Evolutionary conservation across 2,888 invertebrate species (phyloP).

Genomic region (Tanypteryx hageni): DNA sequence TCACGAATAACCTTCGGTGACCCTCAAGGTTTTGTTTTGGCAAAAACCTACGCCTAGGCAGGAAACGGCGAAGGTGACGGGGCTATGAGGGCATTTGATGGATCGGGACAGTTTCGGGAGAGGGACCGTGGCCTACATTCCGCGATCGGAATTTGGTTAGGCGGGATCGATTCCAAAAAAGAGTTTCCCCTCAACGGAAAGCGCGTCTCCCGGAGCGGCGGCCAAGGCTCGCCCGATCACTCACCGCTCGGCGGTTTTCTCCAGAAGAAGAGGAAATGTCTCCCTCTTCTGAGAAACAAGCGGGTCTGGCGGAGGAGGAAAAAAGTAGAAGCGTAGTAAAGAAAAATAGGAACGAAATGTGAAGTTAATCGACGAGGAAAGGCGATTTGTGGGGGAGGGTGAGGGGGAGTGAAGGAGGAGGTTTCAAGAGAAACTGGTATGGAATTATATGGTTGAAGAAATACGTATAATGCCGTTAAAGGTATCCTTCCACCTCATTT

Average conservation of each 20-base stretch:
- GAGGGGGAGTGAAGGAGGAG: no score
- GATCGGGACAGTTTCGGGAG: neutral
- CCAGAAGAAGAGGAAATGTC: neutral
- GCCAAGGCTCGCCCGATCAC: neutral
- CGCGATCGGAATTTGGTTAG: conserved; percentile 42
- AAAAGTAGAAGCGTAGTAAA: no score
- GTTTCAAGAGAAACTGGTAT: no score
- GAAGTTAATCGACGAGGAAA: no score
- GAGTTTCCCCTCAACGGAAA: conserved; percentile 51
- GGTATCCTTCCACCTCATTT: no score
- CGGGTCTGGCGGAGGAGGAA: no score
- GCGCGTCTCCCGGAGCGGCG: conserved; percentile 1
- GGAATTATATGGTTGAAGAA: no score
- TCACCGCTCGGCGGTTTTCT: neutral
- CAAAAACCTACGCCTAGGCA: neutral
- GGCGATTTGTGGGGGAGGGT: no score
- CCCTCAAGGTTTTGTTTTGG: conserved; percentile 5
- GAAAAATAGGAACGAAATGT: no score
- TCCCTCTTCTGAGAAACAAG: no score
- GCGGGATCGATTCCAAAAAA: conserved; percentile 36
- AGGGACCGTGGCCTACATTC: conserved; percentile 53
- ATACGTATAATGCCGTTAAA: no score
- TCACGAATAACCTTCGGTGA: neutral
- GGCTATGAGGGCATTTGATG: neutral
- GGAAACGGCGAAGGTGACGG: neutral